phyloP scores from a whole-genome alignment of 2,797 vertebrate genomes.

The Micromesistius poutassou region DNA sequence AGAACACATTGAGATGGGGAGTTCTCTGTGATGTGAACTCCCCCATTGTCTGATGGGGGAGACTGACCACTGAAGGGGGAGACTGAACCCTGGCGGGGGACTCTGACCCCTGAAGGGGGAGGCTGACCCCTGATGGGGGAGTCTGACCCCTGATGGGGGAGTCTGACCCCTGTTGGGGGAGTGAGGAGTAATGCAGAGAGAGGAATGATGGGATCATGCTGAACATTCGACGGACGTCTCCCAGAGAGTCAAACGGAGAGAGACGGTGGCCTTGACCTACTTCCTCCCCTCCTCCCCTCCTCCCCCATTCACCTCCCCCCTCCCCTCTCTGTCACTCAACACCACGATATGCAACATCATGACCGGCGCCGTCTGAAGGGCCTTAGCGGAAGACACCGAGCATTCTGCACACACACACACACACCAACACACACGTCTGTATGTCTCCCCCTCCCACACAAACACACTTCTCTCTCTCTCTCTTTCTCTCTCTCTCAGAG shows the following conservation, averaged over 20 bases:
- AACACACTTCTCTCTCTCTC: conserved; percentile 11
- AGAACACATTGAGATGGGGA: not conserved
- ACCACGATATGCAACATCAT: not conserved
- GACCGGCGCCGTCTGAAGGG: too few relatives aligned
- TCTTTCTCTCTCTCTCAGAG: too few relatives aligned
- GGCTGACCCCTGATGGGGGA: too few relatives aligned
- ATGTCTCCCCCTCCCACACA: not conserved
- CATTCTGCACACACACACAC: too few relatives aligned
- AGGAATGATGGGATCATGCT: conserved; percentile 52
- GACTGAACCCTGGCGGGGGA: too few relatives aligned
- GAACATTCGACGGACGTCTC: conserved; percentile 24
- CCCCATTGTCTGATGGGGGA: too few relatives aligned
- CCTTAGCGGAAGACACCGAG: too few relatives aligned
- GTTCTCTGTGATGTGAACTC: too few relatives aligned
- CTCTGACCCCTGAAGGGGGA: too few relatives aligned
- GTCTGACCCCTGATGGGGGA: too few relatives aligned
- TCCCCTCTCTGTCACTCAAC: conserved; percentile 43
- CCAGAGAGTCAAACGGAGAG: conserved; percentile 34
- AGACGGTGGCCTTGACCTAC: conserved; percentile 64
- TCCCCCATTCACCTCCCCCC: not conserved
- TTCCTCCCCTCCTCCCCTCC: conserved; percentile 49
- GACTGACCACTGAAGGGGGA: too few relatives aligned
- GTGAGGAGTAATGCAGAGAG: conserved; percentile 48
- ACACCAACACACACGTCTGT: not conserved
- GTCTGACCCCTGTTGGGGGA: not conserved